Evolutionary conservation across 2,113 vertebrate genomes (phyloP).

Genomic region (Entelurus aequoreus): DNA sequence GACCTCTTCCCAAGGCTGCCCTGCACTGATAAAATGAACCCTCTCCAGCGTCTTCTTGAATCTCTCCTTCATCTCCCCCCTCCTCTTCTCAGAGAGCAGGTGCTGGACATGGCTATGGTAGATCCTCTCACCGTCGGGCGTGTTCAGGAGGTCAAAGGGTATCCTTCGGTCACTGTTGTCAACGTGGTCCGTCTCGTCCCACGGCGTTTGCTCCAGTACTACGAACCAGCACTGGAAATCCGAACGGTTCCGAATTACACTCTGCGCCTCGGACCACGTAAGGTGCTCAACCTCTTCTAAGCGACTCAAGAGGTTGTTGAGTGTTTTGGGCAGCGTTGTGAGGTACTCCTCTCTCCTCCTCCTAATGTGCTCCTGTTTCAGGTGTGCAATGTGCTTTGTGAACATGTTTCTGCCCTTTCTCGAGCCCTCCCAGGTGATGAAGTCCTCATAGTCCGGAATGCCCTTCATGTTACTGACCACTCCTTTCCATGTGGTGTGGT

Average conservation of each 20-base stretch:
- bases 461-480: slow-evolving; percentile 90
- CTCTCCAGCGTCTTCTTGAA: slow-evolving; percentile 96
- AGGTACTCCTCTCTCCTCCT: slow-evolving; percentile 93
- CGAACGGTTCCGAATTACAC: slow-evolving; percentile 81
- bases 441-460: slow-evolving; percentile 90
- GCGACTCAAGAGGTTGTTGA: slow-evolving; percentile 88
- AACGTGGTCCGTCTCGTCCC: slow-evolving; percentile 95
- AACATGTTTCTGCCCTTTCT: slow-evolving; percentile 90
- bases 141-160: slow-evolving; percentile 91
- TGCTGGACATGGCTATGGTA: slow-evolving; percentile 95
- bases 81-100: slow-evolving; percentile 89
- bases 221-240: slow-evolving; percentile 95
- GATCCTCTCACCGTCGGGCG: slow-evolving; percentile 86
- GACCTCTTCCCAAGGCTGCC: slow-evolving; percentile 96
- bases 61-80: slow-evolving; percentile 95
- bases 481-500: slow-evolving; percentile 93
- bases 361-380: slow-evolving; percentile 95
- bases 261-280: slow-evolving; percentile 89
- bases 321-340: slow-evolving; percentile 89
- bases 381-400: slow-evolving; percentile 91
- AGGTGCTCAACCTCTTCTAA: slow-evolving; percentile 90
- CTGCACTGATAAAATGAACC: slow-evolving; percentile 92
- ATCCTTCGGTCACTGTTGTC: slow-evolving; percentile 93
- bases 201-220: slow-evolving; percentile 88
- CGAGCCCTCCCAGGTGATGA: slow-evolving; percentile 92